These are phyloP conservation scores for Drosophila subpulchrella DNA, from an alignment of 1,140 invertebrate genomes.

Conservation along the genomic window DNA sequence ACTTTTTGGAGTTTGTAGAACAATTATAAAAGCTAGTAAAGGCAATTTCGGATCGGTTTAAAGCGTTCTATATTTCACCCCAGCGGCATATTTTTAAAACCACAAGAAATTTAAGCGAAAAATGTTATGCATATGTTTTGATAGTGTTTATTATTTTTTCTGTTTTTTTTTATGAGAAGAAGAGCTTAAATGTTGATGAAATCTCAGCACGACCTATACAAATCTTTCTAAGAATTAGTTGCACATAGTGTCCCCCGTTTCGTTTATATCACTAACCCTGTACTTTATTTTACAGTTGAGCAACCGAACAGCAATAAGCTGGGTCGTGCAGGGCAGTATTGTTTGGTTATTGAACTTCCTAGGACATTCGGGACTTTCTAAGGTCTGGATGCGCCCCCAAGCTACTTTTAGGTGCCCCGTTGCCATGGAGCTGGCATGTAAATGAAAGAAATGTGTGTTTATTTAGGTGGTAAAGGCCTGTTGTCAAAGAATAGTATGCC, in stretches of 20 bases:
- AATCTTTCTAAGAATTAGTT: background rate
- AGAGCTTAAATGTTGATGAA: too few relatives aligned
- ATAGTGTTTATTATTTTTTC: too few relatives aligned
- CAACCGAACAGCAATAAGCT: background rate
- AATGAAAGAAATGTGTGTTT: background rate
- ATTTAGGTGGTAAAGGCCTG: background rate
- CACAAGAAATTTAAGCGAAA: too few relatives aligned
- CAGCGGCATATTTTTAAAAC: too few relatives aligned
- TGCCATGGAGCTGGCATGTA: slow-evolving; percentile 3
- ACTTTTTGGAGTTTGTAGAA: too few relatives aligned
- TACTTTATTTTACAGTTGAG: slow-evolving; percentile 1
- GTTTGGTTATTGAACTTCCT: background rate
- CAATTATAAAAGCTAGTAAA: too few relatives aligned
- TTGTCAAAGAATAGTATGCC: slow-evolving; percentile 2
- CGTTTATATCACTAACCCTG: background rate
- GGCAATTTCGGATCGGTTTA: too few relatives aligned
- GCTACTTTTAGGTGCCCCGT: background rate
- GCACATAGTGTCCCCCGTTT: background rate
- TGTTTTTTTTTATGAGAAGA: too few relatives aligned
- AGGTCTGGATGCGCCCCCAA: background rate
- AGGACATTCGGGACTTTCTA: slow-evolving; percentile 6
- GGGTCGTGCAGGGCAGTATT: background rate
- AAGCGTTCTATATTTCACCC: too few relatives aligned
- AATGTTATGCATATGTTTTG: too few relatives aligned
- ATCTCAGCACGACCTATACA: background rate